Evolutionary conservation across 1,140 invertebrate species (phyloP).

Genomic region (Oscheius sp.): DNA sequence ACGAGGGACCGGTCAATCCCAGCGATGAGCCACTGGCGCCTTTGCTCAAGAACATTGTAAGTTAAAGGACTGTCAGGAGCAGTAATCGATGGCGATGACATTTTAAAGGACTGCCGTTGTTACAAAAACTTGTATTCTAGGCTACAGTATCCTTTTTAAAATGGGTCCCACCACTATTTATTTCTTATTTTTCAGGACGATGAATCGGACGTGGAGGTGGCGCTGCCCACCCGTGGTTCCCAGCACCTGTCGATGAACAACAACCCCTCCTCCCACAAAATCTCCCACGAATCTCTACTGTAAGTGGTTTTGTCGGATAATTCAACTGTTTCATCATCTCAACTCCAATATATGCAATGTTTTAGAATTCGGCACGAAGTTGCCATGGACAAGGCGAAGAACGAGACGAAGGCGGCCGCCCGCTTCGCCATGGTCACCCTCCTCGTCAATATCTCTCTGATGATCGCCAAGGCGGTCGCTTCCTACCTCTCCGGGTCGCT

Average conservation of each 20-base stretch:
- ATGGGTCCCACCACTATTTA: background rate
- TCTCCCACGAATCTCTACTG: background rate
- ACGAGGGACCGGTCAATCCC: background rate
- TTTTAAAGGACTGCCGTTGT: too few species aligned
- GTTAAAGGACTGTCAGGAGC: too few species aligned
- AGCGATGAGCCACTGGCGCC: background rate
- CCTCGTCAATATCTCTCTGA: conserved; percentile 53
- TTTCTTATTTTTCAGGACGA: background rate
- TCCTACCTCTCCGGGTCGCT: conserved; percentile 64
- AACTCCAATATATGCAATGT: background rate
- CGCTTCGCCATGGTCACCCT: conserved; percentile 51
- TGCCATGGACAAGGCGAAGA: background rate
- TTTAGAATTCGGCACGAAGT: conserved; percentile 3
- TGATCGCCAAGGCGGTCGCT: conserved; percentile 62
- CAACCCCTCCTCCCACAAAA: background rate
- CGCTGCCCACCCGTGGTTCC: background rate
- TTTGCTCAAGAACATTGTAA: conserved; percentile 9
- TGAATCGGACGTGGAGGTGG: background rate
- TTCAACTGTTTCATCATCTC: background rate
- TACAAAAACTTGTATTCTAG: too few species aligned
- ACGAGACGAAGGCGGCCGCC: conserved; percentile 13
- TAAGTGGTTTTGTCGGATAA: background rate
- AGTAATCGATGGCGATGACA: too few species aligned
- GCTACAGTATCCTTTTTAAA: background rate
- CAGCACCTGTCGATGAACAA: background rate